Conservation (phyloP, 2,888 invertebrate genomes). For the Elgonia sp. region DNA sequence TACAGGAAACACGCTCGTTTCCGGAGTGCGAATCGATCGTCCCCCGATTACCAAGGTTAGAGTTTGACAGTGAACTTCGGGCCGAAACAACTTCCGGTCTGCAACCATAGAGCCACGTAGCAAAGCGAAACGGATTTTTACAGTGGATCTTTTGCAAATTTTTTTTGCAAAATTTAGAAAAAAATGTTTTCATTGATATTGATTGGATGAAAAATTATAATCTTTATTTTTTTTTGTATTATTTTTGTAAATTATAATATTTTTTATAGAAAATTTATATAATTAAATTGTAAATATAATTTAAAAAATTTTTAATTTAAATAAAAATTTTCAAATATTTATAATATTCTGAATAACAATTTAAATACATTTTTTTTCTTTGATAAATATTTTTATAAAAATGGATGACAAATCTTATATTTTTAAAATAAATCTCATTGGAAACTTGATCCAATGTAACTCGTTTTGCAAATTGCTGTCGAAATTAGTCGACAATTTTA, state of each 20-base stretch:
- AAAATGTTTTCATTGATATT: too few species aligned
- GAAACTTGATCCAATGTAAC: slow-evolving; percentile 1
- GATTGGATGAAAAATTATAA: too few species aligned
- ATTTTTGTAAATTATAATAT: too few species aligned
- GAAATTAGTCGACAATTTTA: neutral
- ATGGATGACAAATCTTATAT: too few species aligned
- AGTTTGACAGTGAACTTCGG: slow-evolving; percentile 62
- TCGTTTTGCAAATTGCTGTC: neutral
- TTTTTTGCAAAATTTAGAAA: too few species aligned
- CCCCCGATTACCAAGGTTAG: slow-evolving; percentile 53
- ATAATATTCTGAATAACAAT: too few species aligned
- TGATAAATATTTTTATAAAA: neutral
- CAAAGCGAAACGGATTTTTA: neutral
- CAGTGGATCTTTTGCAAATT: neutral
- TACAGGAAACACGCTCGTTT: slow-evolving; percentile 54
- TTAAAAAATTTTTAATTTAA: too few species aligned
- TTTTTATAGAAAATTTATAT: too few species aligned
- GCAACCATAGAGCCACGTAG: neutral
- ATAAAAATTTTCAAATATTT: too few species aligned
- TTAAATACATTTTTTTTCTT: too few species aligned
- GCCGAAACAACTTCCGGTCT: slow-evolving; percentile 42
- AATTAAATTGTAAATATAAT: too few species aligned
- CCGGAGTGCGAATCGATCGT: slow-evolving; percentile 60
- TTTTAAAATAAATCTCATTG: neutral
- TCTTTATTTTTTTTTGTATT: too few species aligned